Evolutionary conservation across 2,113 vertebrate genomes (phyloP).

Genomic region (Spizaetus ornatus): DNA sequence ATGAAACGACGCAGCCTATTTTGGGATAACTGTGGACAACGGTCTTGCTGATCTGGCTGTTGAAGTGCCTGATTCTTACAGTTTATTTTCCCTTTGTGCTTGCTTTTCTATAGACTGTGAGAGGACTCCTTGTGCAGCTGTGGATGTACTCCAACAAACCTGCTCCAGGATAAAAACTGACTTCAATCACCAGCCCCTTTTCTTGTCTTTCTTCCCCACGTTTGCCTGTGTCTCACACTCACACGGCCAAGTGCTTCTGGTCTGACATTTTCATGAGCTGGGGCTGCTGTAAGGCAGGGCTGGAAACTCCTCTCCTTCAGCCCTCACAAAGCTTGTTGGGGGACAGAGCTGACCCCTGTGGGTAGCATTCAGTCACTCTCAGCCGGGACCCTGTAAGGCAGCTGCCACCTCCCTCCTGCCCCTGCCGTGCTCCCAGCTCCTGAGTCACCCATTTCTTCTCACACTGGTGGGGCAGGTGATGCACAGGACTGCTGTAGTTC

Average conservation of each 20-base stretch:
- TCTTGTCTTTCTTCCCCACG: not conserved
- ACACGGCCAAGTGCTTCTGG: not conserved
- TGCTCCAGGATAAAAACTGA: not conserved
- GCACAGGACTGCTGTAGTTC: not conserved
- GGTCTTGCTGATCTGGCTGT: not conserved
- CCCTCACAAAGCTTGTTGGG: not conserved
- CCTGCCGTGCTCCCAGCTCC: not conserved
- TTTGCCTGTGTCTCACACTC: not conserved
- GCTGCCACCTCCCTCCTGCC: not conserved
- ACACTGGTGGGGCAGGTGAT: not conserved
- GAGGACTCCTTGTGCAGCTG: not conserved
- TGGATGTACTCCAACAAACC: not conserved
- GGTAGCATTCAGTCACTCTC: not conserved
- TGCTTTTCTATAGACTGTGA: not conserved
- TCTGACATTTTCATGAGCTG: not conserved
- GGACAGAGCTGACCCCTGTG: not conserved
- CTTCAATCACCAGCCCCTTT: not conserved
- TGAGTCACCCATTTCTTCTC: conserved; percentile 25
- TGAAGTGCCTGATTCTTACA: not conserved
- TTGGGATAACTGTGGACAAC: not conserved
- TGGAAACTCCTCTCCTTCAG: not conserved
- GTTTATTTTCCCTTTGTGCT: not conserved
- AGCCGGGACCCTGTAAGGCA: not conserved
- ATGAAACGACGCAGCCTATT: not conserved
- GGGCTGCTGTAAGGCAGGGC: not conserved